phyloP scores from a whole-genome alignment of 2,113 vertebrate genomes.

The Alectura lathami region DNA sequence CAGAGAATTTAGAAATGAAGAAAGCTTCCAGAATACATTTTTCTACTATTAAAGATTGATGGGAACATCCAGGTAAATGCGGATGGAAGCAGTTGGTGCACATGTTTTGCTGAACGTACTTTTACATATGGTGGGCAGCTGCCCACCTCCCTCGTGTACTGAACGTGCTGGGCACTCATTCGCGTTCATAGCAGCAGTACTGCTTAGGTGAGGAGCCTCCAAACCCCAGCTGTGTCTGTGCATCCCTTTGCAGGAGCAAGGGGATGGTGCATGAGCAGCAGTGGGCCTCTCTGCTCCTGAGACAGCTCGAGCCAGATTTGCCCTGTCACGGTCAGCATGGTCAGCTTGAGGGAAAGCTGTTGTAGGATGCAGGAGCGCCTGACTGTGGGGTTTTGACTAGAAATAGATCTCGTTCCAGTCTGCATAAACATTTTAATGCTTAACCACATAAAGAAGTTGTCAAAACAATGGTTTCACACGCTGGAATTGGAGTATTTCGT shows the following conservation, averaged over 20 bases:
- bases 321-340: not conserved
- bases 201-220: not conserved
- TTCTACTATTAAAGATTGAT: not conserved
- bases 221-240: not conserved
- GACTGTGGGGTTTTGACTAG: not conserved
- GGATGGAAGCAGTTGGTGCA: not conserved
- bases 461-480: not conserved
- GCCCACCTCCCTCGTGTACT: not conserved
- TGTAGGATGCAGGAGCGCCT: not conserved
- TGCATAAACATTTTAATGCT: constrained; percentile 16
- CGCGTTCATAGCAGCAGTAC: not conserved
- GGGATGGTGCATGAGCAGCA: not conserved
- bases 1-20: not conserved
- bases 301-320: not conserved
- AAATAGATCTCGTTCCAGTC: not conserved
- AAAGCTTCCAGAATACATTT: not conserved
- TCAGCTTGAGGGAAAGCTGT: not conserved
- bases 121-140: not conserved
- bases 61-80: not conserved
- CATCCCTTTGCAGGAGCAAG: not conserved
- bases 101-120: not conserved
- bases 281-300: not conserved
- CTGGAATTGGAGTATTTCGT: constrained; percentile 3
- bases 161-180: not conserved
- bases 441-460: not conserved